Evolutionary conservation across 2,797 vertebrate genomes (phyloP).

Genomic region (Rhinichthys osculus): DNA sequence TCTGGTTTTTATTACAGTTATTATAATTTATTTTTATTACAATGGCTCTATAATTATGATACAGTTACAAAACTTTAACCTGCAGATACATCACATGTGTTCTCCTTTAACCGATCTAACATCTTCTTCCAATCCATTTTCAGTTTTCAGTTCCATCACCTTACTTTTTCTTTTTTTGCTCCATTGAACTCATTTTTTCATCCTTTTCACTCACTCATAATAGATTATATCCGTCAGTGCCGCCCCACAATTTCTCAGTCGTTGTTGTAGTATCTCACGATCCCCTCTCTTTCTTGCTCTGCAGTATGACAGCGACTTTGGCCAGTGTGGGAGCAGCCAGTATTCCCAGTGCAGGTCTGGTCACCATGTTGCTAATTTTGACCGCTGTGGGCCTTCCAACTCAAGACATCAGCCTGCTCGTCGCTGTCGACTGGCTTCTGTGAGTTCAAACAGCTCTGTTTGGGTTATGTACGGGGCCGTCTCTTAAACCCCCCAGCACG

Average conservation of each 20-base stretch:
- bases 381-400: slow-evolving; percentile 82
- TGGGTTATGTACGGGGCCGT: not conserved
- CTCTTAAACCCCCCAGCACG: too few species aligned
- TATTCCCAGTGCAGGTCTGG: slow-evolving; percentile 87
- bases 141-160: too few species aligned
- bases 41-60: not conserved
- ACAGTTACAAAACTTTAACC: slow-evolving; percentile 6
- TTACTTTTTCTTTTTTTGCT: not conserved
- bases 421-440: slow-evolving; percentile 88
- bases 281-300: not conserved
- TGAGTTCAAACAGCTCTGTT: slow-evolving; percentile 70
- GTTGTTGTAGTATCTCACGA: not conserved
- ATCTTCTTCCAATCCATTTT: not conserved
- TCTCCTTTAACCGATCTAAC: not conserved
- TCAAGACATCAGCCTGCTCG: slow-evolving; percentile 83
- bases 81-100: not conserved
- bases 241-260: not conserved
- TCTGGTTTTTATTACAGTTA: slow-evolving; percentile 13
- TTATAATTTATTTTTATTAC: slow-evolving; percentile 1
- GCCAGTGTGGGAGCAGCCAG: slow-evolving; percentile 87
- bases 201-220: not conserved
- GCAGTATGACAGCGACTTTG: slow-evolving; percentile 85
- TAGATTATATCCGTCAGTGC: not conserved
- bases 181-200: not conserved
- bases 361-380: slow-evolving; percentile 87